phyloP scores from a whole-genome alignment of 2,888 invertebrate species.

The Cheilosia vulpina region DNA sequence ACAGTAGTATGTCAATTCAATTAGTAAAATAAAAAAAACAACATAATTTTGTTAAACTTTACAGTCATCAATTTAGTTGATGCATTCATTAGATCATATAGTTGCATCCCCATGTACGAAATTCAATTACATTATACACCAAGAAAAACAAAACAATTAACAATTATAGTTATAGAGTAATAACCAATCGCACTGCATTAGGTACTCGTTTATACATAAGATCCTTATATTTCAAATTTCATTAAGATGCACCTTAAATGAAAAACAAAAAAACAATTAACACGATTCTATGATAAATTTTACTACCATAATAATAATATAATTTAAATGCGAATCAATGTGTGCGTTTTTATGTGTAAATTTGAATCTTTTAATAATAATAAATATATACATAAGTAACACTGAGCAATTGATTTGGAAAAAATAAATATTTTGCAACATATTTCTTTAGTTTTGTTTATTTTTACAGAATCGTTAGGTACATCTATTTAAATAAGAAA shows the following conservation, averaged over 20 bases:
- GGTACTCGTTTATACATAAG: conserved; percentile 39
- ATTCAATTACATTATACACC: conserved; percentile 11
- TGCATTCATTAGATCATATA: conserved; percentile 44
- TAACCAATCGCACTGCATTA: conserved; percentile 56
- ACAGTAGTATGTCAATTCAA: conserved; percentile 63
- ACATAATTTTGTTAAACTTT: conserved; percentile 33
- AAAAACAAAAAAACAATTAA: not conserved
- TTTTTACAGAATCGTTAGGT: conserved; percentile 35
- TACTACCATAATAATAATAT: not conserved
- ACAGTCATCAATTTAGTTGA: conserved; percentile 65
- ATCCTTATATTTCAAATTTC: conserved; percentile 19
- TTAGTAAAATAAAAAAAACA: conserved; percentile 15
- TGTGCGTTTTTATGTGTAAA: conserved; percentile 44
- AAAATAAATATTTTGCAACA: conserved; percentile 33
- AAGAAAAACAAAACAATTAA: conserved; percentile 7
- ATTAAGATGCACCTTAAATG: conserved; percentile 42
- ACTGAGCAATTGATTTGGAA: conserved; percentile 29
- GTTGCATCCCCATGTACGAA: conserved; percentile 12
- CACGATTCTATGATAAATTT: conserved; percentile 14
- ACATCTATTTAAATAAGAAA: conserved; percentile 3
- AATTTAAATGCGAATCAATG: conserved; percentile 33
- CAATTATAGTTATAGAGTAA: conserved; percentile 20
- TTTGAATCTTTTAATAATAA: conserved; percentile 30
- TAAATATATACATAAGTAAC: conserved; percentile 27
- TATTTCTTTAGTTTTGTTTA: not conserved